These are phyloP conservation scores for Alloscopus bannaensis DNA, from an alignment of 2,888 invertebrate species.

Conservation along the genomic window DNA sequence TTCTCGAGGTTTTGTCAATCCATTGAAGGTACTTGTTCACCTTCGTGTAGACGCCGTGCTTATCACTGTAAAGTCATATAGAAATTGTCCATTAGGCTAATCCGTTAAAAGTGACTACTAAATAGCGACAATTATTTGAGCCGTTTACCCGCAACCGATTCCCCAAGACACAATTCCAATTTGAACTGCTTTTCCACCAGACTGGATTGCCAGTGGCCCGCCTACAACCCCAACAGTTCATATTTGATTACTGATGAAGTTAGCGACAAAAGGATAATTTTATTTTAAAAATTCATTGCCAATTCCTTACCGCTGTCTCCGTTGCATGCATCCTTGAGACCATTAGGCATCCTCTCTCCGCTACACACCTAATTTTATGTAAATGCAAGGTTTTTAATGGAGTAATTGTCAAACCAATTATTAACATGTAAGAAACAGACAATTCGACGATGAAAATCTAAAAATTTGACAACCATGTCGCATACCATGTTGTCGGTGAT, in stretches of 20 bases:
- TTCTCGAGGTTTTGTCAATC: conserved; percentile 84
- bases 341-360: conserved; percentile 79
- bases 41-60: conserved; percentile 92
- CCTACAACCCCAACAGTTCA: conserved; percentile 1
- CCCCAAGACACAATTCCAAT: conserved; percentile 35
- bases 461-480: too few species aligned
- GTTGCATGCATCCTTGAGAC: conserved; percentile 88
- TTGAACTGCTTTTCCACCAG: conserved; percentile 35
- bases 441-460: too few species aligned
- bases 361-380: too few species aligned
- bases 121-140: background rate
- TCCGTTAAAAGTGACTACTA: background rate
- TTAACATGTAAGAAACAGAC: too few species aligned
- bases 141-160: background rate
- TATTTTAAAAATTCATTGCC: background rate
- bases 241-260: background rate
- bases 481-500: conserved; percentile 81
- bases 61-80: conserved; percentile 25
- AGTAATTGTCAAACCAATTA: too few species aligned
- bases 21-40: conserved; percentile 89
- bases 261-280: background rate
- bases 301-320: conserved; percentile 78
- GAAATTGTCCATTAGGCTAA: background rate
- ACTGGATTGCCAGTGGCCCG: conserved; percentile 21
- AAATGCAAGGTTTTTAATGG: too few species aligned